Conservation (phyloP, 2,888 invertebrate genomes). For the Crossocerus cetratus region DNA sequence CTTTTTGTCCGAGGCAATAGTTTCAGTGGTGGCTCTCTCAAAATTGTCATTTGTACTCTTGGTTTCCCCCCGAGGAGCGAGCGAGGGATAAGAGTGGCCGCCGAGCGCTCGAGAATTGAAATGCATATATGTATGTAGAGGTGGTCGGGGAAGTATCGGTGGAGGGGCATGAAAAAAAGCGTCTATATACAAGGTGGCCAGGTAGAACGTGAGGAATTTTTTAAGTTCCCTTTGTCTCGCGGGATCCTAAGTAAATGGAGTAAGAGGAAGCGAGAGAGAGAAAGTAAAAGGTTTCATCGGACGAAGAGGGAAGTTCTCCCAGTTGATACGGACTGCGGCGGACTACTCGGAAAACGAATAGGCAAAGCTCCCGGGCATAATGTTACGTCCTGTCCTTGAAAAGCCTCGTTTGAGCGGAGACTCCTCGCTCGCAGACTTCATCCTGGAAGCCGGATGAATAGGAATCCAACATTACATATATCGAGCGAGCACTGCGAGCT, state of each 20-base stretch:
- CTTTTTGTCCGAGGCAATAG: too few relatives aligned
- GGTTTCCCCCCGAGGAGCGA: too few relatives aligned
- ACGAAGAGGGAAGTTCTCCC: too few relatives aligned
- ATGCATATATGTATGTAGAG: slow-evolving; percentile 1
- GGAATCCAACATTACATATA: background rate
- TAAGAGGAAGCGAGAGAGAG: too few relatives aligned
- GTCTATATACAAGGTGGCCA: background rate
- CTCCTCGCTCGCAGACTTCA: background rate
- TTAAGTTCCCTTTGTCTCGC: background rate
- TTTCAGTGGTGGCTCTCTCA: too few relatives aligned
- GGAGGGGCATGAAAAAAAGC: background rate
- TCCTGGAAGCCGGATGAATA: background rate
- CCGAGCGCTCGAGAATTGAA: slow-evolving; percentile 12
- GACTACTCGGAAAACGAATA: background rate
- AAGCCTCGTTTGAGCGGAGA: background rate
- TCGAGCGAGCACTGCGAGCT: background rate
- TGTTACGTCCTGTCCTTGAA: background rate
- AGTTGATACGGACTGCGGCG: too few relatives aligned
- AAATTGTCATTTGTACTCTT: too few relatives aligned
- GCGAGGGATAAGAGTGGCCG: too few relatives aligned
- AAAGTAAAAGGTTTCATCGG: too few relatives aligned
- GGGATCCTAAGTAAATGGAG: slow-evolving; percentile 5
- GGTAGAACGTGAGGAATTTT: slow-evolving; percentile 4
- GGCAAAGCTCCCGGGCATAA: background rate
- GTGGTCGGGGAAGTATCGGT: background rate